Evolutionary conservation across 2,113 vertebrate genomes (phyloP).

Genomic region (Xiphophorus hellerii): DNA sequence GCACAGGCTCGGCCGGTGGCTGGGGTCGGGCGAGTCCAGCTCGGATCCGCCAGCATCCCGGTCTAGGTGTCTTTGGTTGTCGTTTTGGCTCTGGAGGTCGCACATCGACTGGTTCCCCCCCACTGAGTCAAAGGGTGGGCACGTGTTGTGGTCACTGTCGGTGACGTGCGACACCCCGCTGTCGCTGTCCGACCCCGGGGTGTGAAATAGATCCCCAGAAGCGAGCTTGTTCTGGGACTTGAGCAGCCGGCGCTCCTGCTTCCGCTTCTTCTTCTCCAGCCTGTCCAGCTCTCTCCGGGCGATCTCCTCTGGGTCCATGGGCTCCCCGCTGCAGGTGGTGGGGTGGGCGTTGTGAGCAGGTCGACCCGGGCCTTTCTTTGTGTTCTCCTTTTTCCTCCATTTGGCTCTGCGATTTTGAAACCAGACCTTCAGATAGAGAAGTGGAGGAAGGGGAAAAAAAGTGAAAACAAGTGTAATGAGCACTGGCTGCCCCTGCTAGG

Average conservation of each 20-base stretch:
- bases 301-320: constrained; percentile 98
- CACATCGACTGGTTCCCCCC: constrained; percentile 78
- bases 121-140: constrained; percentile 60
- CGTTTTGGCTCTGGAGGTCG: constrained; percentile 74
- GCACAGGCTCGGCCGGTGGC: constrained; percentile 78
- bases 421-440: constrained; percentile 88
- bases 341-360: constrained; percentile 98
- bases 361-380: constrained; percentile 96
- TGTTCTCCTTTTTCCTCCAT: constrained; percentile 99
- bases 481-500: not conserved
- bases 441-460: constrained; percentile 59
- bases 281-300: constrained; percentile 93
- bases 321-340: constrained; percentile 97
- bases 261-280: constrained; percentile 96
- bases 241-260: constrained; percentile 93
- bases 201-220: constrained; percentile 89
- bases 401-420: constrained; percentile 99
- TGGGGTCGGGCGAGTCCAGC: constrained; percentile 79
- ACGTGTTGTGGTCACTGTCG: constrained; percentile 77
- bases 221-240: constrained; percentile 89
- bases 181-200: constrained; percentile 97
- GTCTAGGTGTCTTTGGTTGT: constrained; percentile 88
- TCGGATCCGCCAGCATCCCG: constrained; percentile 80
- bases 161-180: constrained; percentile 88
- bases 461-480: not conserved